These are phyloP conservation scores for Charaxes varanes DNA, from an alignment of 1,140 invertebrate species.

Conservation along the genomic window DNA sequence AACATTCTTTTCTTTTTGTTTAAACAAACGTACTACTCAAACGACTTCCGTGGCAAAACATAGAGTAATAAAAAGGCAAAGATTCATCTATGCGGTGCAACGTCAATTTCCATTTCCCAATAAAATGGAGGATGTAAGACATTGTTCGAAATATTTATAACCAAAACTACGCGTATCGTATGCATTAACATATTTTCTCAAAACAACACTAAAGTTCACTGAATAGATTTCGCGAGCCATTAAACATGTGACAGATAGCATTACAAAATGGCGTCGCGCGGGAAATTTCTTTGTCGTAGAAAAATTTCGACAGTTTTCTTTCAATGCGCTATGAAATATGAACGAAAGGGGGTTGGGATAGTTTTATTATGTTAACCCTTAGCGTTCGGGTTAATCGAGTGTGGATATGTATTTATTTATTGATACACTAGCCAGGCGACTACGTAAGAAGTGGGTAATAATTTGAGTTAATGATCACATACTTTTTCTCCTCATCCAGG, in stretches of 20 bases:
- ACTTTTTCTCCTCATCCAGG: too few relatives aligned
- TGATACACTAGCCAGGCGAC: too few relatives aligned
- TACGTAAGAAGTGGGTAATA: too few relatives aligned
- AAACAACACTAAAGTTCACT: slow-evolving; percentile 22
- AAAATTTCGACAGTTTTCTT: slow-evolving; percentile 59
- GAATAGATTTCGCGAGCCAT: slow-evolving; percentile 66
- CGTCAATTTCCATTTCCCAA: too few relatives aligned
- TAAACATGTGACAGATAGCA: slow-evolving; percentile 57
- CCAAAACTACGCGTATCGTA: slow-evolving; percentile 3
- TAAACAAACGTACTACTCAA: too few relatives aligned
- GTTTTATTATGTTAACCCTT: slow-evolving; percentile 49
- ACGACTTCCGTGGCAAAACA: too few relatives aligned
- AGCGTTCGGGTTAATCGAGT: slow-evolving; percentile 31
- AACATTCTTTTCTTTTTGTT: too few relatives aligned
- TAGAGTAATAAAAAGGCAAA: too few relatives aligned
- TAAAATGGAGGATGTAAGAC: slow-evolving; percentile 16
- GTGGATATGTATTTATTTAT: slow-evolving; percentile 32
- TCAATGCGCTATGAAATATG: slow-evolving; percentile 49
- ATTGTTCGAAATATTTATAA: slow-evolving; percentile 7
- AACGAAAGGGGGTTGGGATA: slow-evolving; percentile 36
- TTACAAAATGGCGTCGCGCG: slow-evolving; percentile 58
- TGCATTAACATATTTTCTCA: slow-evolving; percentile 30
- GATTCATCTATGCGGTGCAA: too few relatives aligned
- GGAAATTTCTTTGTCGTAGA: slow-evolving; percentile 51
- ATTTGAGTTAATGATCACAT: too few relatives aligned